These are phyloP conservation scores for Cherax destructor DNA, from an alignment of 1,140 invertebrate species.

Conservation along the genomic window DNA sequence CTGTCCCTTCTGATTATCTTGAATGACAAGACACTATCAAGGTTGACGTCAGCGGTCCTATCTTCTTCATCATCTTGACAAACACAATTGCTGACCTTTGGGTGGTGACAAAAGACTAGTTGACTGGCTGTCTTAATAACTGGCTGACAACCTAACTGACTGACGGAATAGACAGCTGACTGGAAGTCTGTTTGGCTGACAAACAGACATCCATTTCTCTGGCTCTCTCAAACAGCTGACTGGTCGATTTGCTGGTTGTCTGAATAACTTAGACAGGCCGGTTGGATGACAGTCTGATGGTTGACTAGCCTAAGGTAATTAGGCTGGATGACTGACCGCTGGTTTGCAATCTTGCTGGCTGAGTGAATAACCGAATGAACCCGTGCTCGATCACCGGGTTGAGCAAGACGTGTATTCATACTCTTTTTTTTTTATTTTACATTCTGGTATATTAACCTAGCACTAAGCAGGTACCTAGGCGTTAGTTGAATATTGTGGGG, in stretches of 20 bases:
- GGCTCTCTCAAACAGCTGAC: not conserved
- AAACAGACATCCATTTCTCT: not conserved
- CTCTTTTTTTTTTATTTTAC: not conserved
- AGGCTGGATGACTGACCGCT: not conserved
- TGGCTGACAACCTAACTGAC: slow-evolving; percentile 4
- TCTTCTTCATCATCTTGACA: slow-evolving; percentile 63
- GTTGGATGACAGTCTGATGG: not conserved
- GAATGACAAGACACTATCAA: slow-evolving; percentile 67
- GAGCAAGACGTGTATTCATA: not conserved
- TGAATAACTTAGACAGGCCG: not conserved
- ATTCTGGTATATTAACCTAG: too few relatives aligned
- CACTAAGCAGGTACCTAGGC: too few relatives aligned
- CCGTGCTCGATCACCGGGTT: too few relatives aligned
- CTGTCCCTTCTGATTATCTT: slow-evolving; percentile 63
- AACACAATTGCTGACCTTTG: slow-evolving; percentile 61
- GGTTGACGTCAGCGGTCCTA: slow-evolving; percentile 58
- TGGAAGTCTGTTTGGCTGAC: slow-evolving; percentile 2
- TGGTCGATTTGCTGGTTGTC: not conserved
- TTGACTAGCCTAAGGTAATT: not conserved
- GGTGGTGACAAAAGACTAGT: slow-evolving; percentile 57
- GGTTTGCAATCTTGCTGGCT: too few relatives aligned
- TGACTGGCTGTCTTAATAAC: not conserved
- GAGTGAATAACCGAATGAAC: too few relatives aligned
- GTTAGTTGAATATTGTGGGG: not conserved
- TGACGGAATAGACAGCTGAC: not conserved